Evolutionary conservation across 2,888 invertebrate genomes (phyloP).

Genomic region (Coecobrya sp.): DNA sequence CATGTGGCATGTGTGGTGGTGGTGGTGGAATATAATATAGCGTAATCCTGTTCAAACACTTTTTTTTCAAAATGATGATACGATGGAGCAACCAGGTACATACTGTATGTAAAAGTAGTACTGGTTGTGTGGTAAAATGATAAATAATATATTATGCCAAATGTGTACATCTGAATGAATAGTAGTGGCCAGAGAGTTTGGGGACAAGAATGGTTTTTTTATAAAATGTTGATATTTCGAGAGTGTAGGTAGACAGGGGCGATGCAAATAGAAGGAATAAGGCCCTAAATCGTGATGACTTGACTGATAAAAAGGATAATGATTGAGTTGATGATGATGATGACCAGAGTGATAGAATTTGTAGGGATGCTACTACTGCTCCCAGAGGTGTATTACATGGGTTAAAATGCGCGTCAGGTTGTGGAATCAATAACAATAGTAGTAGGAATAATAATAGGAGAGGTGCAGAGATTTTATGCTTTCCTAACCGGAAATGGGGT

Average conservation of each 20-base stretch:
- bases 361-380: background rate
- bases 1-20: constrained; percentile 41
- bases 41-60: constrained; percentile 15
- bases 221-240: background rate
- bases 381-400: constrained; percentile 38
- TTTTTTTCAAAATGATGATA: background rate
- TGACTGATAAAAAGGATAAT: constrained; percentile 45
- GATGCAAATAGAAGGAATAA: background rate
- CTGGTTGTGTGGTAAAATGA: too few species aligned
- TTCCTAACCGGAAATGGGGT: constrained; percentile 77
- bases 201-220: background rate
- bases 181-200: background rate
- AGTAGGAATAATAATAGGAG: background rate
- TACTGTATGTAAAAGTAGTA: background rate
- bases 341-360: constrained; percentile 40
- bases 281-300: constrained; percentile 45
- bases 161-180: background rate
- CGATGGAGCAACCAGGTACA: constrained; percentile 1
- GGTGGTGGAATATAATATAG: background rate
- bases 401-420: background rate
- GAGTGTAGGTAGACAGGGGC: background rate
- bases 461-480: background rate
- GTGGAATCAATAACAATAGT: background rate
- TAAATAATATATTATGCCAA: too few species aligned
- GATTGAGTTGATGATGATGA: constrained; percentile 43